Evolutionary conservation across 2,888 invertebrate genomes (phyloP).

Genomic region (Calameuta idolon): DNA sequence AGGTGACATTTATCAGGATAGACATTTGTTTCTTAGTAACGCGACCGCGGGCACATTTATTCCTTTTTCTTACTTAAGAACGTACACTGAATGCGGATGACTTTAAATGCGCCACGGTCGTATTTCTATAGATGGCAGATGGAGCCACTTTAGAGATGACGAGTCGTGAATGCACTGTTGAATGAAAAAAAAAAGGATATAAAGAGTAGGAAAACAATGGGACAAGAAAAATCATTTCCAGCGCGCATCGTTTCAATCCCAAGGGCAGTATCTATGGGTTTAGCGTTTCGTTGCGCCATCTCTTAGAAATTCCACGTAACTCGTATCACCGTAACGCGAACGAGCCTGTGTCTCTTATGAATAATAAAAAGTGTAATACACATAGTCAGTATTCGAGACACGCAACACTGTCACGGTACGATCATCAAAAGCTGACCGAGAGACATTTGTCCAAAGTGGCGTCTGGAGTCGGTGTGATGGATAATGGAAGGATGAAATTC

Average conservation of each 20-base stretch:
- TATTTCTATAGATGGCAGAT: neutral
- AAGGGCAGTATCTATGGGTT: neutral
- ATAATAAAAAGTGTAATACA: neutral
- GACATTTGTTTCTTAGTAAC: neutral
- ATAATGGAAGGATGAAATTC: neutral
- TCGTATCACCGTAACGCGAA: neutral
- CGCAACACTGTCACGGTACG: neutral
- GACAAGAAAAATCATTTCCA: neutral
- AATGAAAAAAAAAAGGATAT: neutral
- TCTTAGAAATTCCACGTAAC: neutral
- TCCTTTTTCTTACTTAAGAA: neutral
- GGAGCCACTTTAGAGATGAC: neutral
- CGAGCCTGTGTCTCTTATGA: neutral
- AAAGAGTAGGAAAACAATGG: neutral
- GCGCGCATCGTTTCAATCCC: neutral
- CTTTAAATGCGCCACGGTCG: neutral
- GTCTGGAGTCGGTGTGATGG: neutral
- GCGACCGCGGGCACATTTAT: neutral
- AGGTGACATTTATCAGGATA: neutral
- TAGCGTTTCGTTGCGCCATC: neutral
- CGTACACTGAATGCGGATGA: neutral
- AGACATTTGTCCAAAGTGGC: neutral
- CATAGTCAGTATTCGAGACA: neutral
- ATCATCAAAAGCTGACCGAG: neutral
- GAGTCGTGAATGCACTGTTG: neutral